Base-by-base conservation (phyloP, 2,113 vertebrate species). In the Cryptomyrus ogoouensis region DNA sequence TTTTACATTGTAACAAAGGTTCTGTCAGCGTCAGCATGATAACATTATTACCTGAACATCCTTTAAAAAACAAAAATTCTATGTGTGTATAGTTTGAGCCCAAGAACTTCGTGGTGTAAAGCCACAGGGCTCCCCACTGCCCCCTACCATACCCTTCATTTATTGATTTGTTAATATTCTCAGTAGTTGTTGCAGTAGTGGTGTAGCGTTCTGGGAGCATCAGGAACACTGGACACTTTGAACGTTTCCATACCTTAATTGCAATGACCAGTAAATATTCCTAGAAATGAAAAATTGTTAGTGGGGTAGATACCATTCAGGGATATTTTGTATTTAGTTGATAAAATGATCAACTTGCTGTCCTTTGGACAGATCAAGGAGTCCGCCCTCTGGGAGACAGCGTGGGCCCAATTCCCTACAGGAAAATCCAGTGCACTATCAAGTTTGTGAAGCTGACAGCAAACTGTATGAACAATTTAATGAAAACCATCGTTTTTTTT, bases 401-500 rank as follows among this genome's bases (percentile, higher is more conserved):
- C 3, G 21, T 44, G 21, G 83, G 42, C 44, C 21, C 47, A 91
- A 90, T 89, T 88, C 86, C 47, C 31, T 83, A 50, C 87, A 17
- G 91, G 91, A 90, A 91, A 91, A 88, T 89, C 85, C 50, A 21
- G 46, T 15, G 19, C 35, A 19, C 86, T 83, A 88, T 88, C 90
- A 91, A 88, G 58, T 77, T 52, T 52, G 50, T 88, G 5, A 91
- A 91, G 86, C 86, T 91, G 89, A 89, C 90, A 27, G 84, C n/a
- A 90, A 91, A 90, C 66, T 17, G 21, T 53, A 92, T 92, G 91
- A 89, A 91, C 74, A 27, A 21, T 80, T 91, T 92, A 92, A 93
- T 91, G 89, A 91, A 92, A 93, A 90, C 89, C 92, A 90, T 58
- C 47, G 87, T 83, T 89, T 83, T 90, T 58, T 90, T 58, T 88